phyloP scores from a whole-genome alignment of 2,797 vertebrate species.

The Aphelocoma californica region DNA sequence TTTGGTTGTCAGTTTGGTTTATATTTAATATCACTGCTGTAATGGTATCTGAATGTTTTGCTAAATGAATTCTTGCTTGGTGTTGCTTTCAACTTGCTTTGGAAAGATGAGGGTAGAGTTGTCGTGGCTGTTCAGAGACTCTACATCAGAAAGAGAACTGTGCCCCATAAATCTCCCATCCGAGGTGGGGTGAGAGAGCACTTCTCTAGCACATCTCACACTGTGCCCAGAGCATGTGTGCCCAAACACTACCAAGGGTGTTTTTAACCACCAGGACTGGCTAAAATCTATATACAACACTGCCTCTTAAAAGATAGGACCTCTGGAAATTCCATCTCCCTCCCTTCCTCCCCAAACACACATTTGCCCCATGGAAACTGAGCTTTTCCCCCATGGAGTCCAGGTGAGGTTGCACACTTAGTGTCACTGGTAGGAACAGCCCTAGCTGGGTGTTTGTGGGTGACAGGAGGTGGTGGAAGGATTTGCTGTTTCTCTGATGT shows the following conservation, averaged over 20 bases:
- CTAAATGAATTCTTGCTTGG: background rate
- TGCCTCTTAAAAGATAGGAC: background rate
- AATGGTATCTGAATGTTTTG: background rate
- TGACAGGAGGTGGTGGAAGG: background rate
- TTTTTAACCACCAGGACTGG: background rate
- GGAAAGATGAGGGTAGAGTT: background rate
- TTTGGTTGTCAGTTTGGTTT: conserved; percentile 9
- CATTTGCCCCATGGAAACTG: background rate
- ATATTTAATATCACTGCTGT: background rate
- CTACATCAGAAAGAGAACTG: background rate
- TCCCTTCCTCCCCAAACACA: background rate
- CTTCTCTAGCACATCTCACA: background rate
- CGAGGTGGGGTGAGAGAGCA: accelerated
- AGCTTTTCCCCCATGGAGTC: background rate
- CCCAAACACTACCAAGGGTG: background rate
- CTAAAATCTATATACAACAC: background rate
- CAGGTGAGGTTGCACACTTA: background rate
- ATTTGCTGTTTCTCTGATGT: background rate
- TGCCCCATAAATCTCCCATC: background rate
- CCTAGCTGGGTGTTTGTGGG: background rate
- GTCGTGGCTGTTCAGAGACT: background rate
- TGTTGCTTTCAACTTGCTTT: conserved; percentile 6
- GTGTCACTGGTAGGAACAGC: background rate
- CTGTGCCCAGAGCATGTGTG: background rate
- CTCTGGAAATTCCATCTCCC: background rate